phyloP scores from a whole-genome alignment of 2,113 vertebrate species.

The Eurypyga helias region DNA sequence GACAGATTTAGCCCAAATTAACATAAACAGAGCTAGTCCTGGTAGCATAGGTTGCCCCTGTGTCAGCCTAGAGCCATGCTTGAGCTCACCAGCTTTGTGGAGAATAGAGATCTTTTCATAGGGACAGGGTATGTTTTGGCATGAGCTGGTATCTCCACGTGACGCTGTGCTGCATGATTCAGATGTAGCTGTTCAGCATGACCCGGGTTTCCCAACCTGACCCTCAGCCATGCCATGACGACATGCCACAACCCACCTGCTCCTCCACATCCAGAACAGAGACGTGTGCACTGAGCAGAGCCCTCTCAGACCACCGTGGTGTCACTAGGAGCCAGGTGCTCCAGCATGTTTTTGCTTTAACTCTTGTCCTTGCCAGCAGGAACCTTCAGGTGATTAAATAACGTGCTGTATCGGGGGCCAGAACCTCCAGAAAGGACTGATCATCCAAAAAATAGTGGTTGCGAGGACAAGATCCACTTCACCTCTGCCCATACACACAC shows the following conservation, averaged over 20 bases:
- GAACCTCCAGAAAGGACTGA: not conserved
- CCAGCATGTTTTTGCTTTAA: not conserved
- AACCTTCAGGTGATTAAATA: not conserved
- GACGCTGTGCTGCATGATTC: not conserved
- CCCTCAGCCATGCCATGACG: not conserved
- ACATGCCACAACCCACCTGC: fast-evolving
- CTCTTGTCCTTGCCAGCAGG: not conserved
- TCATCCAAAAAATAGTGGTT: not conserved
- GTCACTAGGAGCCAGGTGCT: not conserved
- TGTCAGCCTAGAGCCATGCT: not conserved
- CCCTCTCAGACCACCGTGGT: not conserved
- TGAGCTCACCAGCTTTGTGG: not conserved
- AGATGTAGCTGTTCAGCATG: not conserved
- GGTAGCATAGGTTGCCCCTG: not conserved
- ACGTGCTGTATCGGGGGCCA: not conserved
- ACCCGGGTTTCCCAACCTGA: not conserved
- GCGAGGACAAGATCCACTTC: not conserved
- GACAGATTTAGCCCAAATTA: not conserved
- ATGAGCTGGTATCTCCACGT: not conserved
- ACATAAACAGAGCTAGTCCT: not conserved
- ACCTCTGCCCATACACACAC: not conserved
- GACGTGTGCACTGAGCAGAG: not conserved
- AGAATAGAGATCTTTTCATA: not conserved
- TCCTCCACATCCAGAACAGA: not conserved
- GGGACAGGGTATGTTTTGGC: not conserved